Evolutionary conservation across 2,797 vertebrate genomes (phyloP).

Genomic region (Sorex maritimensis): DNA sequence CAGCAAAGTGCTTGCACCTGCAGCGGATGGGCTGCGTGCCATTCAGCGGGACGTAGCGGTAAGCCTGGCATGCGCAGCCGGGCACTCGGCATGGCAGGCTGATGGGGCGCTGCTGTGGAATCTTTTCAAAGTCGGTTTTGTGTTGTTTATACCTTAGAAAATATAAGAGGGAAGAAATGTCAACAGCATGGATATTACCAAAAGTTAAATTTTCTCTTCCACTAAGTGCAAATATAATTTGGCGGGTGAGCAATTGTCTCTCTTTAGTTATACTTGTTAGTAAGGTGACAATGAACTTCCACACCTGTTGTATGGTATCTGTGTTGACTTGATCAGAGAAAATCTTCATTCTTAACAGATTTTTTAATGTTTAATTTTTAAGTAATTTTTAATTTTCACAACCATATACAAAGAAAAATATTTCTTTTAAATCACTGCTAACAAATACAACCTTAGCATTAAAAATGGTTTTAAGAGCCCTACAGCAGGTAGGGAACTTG

Average conservation of each 20-base stretch:
- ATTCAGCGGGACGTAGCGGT: slow-evolving; percentile 91
- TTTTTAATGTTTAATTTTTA: not conserved
- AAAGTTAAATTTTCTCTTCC: slow-evolving; percentile 34
- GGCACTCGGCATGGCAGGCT: slow-evolving; percentile 92
- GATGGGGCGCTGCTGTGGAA: slow-evolving; percentile 92
- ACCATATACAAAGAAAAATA: slow-evolving; percentile 45
- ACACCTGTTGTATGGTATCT: not conserved
- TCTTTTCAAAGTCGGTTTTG: slow-evolving; percentile 93
- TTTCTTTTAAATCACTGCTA: slow-evolving; percentile 43
- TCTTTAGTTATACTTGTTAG: not conserved
- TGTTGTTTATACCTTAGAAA: slow-evolving; percentile 95
- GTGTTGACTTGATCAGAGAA: slow-evolving; percentile 10
- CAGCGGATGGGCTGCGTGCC: slow-evolving; percentile 93
- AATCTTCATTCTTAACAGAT: slow-evolving; percentile 17
- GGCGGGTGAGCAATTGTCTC: too few relatives aligned
- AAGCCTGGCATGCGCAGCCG: slow-evolving; percentile 92
- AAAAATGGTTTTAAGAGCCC: not conserved
- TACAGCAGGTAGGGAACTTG: not conserved
- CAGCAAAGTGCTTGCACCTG: slow-evolving; percentile 94
- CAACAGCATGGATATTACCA: not conserved
- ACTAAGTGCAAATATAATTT: slow-evolving; percentile 31
- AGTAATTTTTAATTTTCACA: slow-evolving; percentile 57
- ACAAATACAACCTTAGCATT: not conserved
- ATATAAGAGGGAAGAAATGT: slow-evolving; percentile 2
- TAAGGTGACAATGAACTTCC: slow-evolving; percentile 52